Evolutionary conservation across 2,797 vertebrate genomes (phyloP), one percentile per base, ranked within the genome.

Genomic region (Hoplostethus mediterraneus): DNA sequence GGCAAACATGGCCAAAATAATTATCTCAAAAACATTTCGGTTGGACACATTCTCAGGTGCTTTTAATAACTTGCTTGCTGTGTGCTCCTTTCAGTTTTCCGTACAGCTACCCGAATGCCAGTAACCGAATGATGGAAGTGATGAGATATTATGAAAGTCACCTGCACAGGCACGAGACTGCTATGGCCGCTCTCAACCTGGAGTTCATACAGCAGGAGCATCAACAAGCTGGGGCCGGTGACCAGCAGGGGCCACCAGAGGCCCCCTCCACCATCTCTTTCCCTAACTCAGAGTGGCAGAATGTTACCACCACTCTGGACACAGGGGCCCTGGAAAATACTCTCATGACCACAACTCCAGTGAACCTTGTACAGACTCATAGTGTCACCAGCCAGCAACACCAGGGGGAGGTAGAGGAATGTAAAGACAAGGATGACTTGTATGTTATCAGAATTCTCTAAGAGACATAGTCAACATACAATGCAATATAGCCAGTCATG

Each of bases 351-450:
- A 10, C 42, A n/a, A 28, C 56, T 47, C 52, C 8, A 40, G 53
- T 2, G 28, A 60, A 6, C 49, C 86, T 84, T 47, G 58, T 84
- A 73, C 88, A 91, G 65, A 76, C 87, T 93, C 76, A 94, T n/a
- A 13, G 87, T 36, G 84, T 94, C 64, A 92, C 86, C 17, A 42
- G 17, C 28, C 45, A 28, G 14, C 63, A 57, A 42, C 25, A 28
- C 12, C 53, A 30, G 21, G 30, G 28, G 28, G 53, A 55, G 21
- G 44, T 92, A 95, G 65, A 94, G 86, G 0, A 92, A 94, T 1
- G 90, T 93, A 16, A 94, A 95, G 44, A 87, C 93, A 31, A 89
- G 94, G 76, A 83, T 87, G 36, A 87, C 94, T 52, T 85, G 75
- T 83, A 86, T 94, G 52, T 81, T 95, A 86, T 95, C 92, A 87